A percentile compares a stretch with the other conserved stretches of the same genome.
Conservation (phyloP, 2,797 vertebrate genomes). For the Poeciliopsis gracilis region DNA sequence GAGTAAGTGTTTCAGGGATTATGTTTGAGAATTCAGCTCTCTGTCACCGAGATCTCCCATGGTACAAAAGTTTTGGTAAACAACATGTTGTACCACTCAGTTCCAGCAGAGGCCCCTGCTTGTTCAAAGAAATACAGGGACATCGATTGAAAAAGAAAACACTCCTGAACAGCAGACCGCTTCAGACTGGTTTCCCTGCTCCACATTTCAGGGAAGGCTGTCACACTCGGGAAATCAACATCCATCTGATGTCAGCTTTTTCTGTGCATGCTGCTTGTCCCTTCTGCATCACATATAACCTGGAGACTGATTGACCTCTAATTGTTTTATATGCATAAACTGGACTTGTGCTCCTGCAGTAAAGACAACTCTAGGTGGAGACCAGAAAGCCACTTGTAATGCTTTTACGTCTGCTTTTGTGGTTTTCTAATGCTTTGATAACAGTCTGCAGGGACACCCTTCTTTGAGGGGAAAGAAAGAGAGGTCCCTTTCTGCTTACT, state of each 20-base stretch:
- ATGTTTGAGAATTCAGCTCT: conserved; percentile 18
- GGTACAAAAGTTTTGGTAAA: conserved; percentile 67
- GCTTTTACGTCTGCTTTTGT: conserved; percentile 40
- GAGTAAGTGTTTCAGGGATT: conserved; percentile 11
- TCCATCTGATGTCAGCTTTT: conserved; percentile 35
- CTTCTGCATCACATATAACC: conserved; percentile 10
- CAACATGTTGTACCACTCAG: conserved; percentile 70
- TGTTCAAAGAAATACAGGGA: conserved; percentile 42
- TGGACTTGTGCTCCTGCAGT: conserved; percentile 31
- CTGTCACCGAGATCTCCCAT: conserved; percentile 38
- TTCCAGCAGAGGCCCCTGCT: conserved; percentile 73
- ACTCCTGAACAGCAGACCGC: conserved; percentile 63
- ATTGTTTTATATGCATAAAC: conserved; percentile 40
- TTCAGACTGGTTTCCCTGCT: conserved; percentile 76
- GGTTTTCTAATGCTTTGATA: conserved; percentile 49
- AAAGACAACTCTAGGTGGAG: conserved; percentile 17
- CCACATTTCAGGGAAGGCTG: conserved; percentile 46
- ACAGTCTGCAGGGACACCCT: conserved; percentile 33
- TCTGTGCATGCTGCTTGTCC: neutral
- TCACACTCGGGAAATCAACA: conserved; percentile 36
- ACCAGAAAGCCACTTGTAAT: conserved; percentile 28
- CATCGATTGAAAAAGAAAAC: conserved; percentile 35
- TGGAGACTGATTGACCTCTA: conserved; percentile 3
- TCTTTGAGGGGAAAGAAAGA: conserved; percentile 30
- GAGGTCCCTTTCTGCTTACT: conserved; percentile 36